Evolutionary conservation across 2,797 vertebrate species (phyloP).

Genomic region (Menidia menidia): DNA sequence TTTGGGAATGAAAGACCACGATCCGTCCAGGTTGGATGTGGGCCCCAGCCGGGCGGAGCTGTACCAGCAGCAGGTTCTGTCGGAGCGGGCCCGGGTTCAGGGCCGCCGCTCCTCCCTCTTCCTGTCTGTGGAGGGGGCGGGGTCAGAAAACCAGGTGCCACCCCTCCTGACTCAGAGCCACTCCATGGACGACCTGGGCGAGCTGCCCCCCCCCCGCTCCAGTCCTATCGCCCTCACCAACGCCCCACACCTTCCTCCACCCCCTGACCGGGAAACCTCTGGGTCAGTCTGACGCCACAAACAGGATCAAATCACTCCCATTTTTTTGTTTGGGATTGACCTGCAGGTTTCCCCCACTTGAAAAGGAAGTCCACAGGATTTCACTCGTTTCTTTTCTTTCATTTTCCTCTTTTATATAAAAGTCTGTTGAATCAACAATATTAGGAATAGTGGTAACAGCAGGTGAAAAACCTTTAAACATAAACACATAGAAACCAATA

Average conservation of each 20-base stretch:
- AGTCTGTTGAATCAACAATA: too few relatives aligned
- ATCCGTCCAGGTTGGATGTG: slow-evolving; percentile 59
- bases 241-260: slow-evolving; percentile 94
- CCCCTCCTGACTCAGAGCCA: slow-evolving; percentile 94
- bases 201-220: slow-evolving; percentile 92
- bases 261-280: slow-evolving; percentile 95
- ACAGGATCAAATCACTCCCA: too few relatives aligned
- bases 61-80: slow-evolving; percentile 86
- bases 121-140: slow-evolving; percentile 93
- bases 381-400: too few relatives aligned
- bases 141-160: slow-evolving; percentile 85
- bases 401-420: too few relatives aligned
- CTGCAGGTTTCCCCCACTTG: too few relatives aligned
- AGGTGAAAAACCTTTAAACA: too few relatives aligned
- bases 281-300: slow-evolving; percentile 51
- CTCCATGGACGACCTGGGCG: slow-evolving; percentile 94
- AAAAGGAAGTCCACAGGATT: too few relatives aligned
- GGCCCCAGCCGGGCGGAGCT: slow-evolving; percentile 89
- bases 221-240: slow-evolving; percentile 90
- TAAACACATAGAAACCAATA: too few relatives aligned
- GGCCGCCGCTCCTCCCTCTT: slow-evolving; percentile 93
- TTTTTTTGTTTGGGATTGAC: too few relatives aligned
- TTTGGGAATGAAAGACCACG: slow-evolving; percentile 68
- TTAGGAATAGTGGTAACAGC: too few relatives aligned
- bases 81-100: slow-evolving; percentile 85